These are phyloP conservation scores for Chroicocephalus ridibundus DNA, from an alignment of 2,113 vertebrate genomes.

Conservation along the genomic window DNA sequence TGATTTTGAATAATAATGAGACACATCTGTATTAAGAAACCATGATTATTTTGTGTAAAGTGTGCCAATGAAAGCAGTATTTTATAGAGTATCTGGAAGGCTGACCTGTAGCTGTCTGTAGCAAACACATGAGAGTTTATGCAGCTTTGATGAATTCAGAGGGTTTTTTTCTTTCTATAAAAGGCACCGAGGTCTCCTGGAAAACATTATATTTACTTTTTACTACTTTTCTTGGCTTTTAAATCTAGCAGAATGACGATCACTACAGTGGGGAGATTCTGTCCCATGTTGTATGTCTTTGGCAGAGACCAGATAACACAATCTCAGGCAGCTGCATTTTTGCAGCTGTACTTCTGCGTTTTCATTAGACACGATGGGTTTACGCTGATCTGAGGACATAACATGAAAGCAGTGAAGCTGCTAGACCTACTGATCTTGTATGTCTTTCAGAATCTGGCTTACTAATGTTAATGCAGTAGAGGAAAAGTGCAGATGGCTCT, in stretches of 20 bases:
- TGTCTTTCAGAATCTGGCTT: not conserved
- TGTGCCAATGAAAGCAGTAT: not conserved
- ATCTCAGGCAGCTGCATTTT: not conserved
- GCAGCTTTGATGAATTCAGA: not conserved
- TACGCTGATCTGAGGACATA: not conserved
- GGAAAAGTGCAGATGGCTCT: not conserved
- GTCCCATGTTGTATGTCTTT: not conserved
- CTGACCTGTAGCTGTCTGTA: not conserved
- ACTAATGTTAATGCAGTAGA: not conserved
- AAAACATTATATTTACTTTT: not conserved
- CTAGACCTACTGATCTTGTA: not conserved
- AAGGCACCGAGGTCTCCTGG: not conserved
- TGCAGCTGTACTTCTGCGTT: not conserved
- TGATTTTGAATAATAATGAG: not conserved
- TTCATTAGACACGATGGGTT: not conserved
- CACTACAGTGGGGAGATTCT: not conserved
- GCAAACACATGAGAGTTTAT: not conserved
- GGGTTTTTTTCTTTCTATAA: not conserved
- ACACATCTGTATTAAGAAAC: conserved; percentile 1
- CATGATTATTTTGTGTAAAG: not conserved
- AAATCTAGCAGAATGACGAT: not conserved
- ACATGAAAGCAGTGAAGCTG: not conserved
- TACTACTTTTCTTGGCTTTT: not conserved
- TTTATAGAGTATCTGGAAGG: not conserved
- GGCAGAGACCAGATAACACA: not conserved